Evolutionary conservation across 2,888 invertebrate genomes (phyloP), one percentile per base, ranked within the genome.

Genomic region (Catocala nupta): DNA sequence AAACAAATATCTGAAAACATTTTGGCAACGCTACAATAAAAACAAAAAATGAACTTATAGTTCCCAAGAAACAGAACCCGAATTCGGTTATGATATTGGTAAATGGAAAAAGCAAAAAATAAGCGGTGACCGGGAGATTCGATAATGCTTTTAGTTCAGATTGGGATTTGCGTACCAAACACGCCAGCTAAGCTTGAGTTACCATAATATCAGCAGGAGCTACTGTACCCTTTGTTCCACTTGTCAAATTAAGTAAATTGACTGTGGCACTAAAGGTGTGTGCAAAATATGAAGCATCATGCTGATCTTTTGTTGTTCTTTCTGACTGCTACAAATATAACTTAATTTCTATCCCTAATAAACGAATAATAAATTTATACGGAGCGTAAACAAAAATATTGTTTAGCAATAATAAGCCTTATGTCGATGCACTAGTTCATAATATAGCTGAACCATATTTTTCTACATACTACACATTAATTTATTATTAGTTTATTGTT

Each of bases 91-190:
- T 70, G 65, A 62, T 68, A 70, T 64, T 58, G 53, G 57, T 43
- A 58, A 65, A 77, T 59, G 63, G 25, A 43, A 66, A 53, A 65
- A 79, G 71, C 75, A 65, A 78, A 64, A 54, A 59, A 58, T 67
- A 72, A 81, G 68, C 60, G 72, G 68, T 60, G 73, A 75, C 71
- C 66, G 58, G 75, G 75, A 70, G 71, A 56, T 78, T 62, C 56
- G 45, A 70, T 68, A 75, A 73, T 72, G 73, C 77, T 77, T 72
- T 83, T 81, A 78, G 81, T 73, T 71, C 16, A 68, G 72, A 81
- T 83, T 84, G 79, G 71, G 73, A 73, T 75, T 69, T 70, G 67
- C 70, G 74, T 75, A 78, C 71, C 77, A 73, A 81, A 76, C 68
- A 69, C 65, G 71, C 70, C 70, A 75, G 76, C 75, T 71, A 68